These are phyloP conservation scores for Mesopsocus fuscifrons DNA, from an alignment of 2,888 invertebrate genomes.

Conservation along the genomic window DNA sequence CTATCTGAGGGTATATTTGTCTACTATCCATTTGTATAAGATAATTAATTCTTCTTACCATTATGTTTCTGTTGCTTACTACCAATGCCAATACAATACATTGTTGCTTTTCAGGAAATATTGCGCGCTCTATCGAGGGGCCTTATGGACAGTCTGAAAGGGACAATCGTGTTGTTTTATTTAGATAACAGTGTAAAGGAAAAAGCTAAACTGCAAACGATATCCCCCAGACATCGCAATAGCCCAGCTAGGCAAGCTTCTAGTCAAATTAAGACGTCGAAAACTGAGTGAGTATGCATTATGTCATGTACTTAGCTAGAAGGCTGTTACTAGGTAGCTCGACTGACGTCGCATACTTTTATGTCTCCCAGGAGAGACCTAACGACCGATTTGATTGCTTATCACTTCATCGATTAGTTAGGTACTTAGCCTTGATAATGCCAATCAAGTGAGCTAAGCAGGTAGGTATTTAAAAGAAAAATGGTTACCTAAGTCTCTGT, in stretches of 20 bases:
- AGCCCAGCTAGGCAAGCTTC: constrained; percentile 27
- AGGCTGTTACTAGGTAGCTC: too few species aligned
- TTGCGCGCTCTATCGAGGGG: constrained; percentile 46
- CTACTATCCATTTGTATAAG: neutral
- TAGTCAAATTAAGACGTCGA: constrained; percentile 27
- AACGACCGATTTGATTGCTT: too few species aligned
- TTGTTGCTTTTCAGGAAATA: constrained; percentile 35
- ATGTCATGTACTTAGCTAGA: neutral
- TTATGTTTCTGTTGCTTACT: neutral
- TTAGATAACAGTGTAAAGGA: constrained; percentile 63
- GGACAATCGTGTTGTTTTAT: constrained; percentile 52
- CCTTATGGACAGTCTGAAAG: constrained; percentile 58
- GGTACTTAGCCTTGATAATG: too few species aligned
- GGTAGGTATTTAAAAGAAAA: too few species aligned
- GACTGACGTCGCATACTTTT: too few species aligned
- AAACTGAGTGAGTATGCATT: constrained; percentile 19
- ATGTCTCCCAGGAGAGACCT: too few species aligned
- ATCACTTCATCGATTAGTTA: too few species aligned
- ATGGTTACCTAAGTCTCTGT: too few species aligned
- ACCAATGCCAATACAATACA: neutral
- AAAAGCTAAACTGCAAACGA: constrained; percentile 33
- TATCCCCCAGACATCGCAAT: constrained; percentile 29
- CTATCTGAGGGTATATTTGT: neutral
- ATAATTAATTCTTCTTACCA: neutral
- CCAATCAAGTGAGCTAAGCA: too few species aligned